Base-by-base conservation (phyloP, 1,140 invertebrate genomes). In the Babylonia areolata region DNA sequence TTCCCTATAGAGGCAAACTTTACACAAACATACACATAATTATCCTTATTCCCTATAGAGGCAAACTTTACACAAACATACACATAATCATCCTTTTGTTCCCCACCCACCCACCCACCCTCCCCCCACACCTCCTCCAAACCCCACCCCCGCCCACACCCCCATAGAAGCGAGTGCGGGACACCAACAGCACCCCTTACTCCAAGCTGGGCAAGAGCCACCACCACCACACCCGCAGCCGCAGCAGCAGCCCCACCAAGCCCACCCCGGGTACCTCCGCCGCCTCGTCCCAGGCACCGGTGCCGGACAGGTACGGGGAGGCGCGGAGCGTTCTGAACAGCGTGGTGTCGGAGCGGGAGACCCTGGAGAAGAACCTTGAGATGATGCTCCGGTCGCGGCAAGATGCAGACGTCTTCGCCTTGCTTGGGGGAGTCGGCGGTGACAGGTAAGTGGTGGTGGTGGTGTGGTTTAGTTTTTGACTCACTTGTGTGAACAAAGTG, bases 281-380 rank as follows among this genome's bases (percentile, higher is more conserved):
- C 23, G 42, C 69, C 6, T 37, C 35, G n/a, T 37, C 31, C 82
- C 35, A 20, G 15, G 89, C 82, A 2, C 88, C 89, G 17, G 84
- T 90, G 3, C 78, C 82, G 28, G 86, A 89, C 28, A 87, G 88
- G 51, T 91, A 90, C 46, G 82, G 77, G 42, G 91, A 93, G 40
- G 92, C 92, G 42, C 88, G 88, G 69, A 85, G 80, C 31, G 90
- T 92, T 15, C 85, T 93, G 35, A 79, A 88, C 54, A 88, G 90
- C 40, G 89, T 92, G 2, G 88, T 90, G 39, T 54, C 88, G 17
- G 89, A 85, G 37, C 87, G 91, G 39, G 86, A 86, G 11, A 90
- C 84, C 37, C 87, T 93, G 46, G 92, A 93, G 85, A 88, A 89
- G 5, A 93, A 93, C 86, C 58, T 93, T 31, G 89, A 93, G 46